Evolutionary conservation across 2,888 invertebrate genomes (phyloP), one percentile per base, ranked within the genome.

Genomic region (Mactromeris polynyma): DNA sequence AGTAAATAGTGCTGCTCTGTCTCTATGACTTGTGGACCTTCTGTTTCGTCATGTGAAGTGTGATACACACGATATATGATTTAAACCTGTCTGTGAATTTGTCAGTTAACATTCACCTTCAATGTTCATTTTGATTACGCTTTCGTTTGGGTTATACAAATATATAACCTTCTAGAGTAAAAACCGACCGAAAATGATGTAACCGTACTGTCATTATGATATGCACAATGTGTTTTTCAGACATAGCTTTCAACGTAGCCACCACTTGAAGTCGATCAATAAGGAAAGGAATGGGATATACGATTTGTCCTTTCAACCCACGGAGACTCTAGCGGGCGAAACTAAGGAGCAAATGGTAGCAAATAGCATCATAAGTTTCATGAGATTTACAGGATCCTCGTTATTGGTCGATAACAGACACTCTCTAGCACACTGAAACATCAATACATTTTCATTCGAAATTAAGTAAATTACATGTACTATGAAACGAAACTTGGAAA

Each of bases 251-350:
- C 31, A 86, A n/a, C 51, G 77, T 36, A 86, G 87, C 26, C 84
- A 84, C 40, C 89, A 89, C 58, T 69, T 89, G 7, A 86, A 46
- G 36, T 36, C 85, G 7, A 78, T 89, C 7, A 40, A 17, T 17
- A 85, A 82, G 46, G 31, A 84, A 9, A 38, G 17, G 4, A 51
- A 73, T 33, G 81, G 79, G 36, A 31, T 38, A 2, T 89, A 89
- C 26, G 46, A 82, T 26, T 51, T 89, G 26, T 78, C 81, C 2
- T 89, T 89, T 58, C 87, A 86, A 64, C 86, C 84, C 4, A 89
- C 89, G 19, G 81, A 85, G 54, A 87, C 89, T 19, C 58, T 38
- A 26, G 51, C 73, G 7, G 89, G 87, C 19, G 77, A 78, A 14
- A 89, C 89, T 0, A 81, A 46, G 6, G 86, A 89, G 38, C 38